Percentiles rank a stretch among this genome's conserved stretches.
Conservation (phyloP, 2,113 vertebrate genomes). For the Heloderma charlesbogerti region DNA sequence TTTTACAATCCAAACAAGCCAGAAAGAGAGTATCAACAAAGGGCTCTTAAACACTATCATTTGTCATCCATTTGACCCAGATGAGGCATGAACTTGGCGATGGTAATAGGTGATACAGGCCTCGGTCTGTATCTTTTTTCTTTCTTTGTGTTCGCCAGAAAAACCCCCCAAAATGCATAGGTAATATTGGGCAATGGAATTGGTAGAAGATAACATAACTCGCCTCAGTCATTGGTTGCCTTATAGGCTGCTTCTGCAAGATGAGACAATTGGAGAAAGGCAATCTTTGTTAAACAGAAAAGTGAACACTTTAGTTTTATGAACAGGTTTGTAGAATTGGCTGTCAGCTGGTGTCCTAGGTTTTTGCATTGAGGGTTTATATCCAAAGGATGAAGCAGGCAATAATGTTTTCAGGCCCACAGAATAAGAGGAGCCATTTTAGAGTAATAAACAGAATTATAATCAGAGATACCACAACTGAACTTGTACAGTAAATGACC, state of each 20-base stretch:
- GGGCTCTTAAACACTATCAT: not conserved
- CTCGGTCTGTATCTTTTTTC: not conserved
- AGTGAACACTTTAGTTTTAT: constrained; percentile 4
- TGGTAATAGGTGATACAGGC: not conserved
- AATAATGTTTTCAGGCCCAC: constrained; percentile 9
- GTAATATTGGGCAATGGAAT: not conserved
- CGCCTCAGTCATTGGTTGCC: constrained; percentile 31
- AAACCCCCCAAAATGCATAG: not conserved
- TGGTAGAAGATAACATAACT: constrained; percentile 15
- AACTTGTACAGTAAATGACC: constrained; percentile 1
- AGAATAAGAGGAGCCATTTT: constrained; percentile 3
- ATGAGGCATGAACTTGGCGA: not conserved
- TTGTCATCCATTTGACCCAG: not conserved
- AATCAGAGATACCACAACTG: not conserved
- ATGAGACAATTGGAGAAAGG: constrained; percentile 6
- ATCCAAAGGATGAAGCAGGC: not conserved
- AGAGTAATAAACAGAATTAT: constrained; percentile 7
- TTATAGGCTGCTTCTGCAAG: constrained; percentile 32
- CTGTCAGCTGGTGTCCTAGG: not conserved
- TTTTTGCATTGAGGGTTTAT: not conserved
- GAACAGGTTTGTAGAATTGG: constrained; percentile 2
- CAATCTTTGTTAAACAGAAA: constrained; percentile 19
- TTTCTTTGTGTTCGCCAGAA: constrained; percentile 5
- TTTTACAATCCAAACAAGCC: not conserved
- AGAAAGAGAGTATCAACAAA: too few relatives aligned